Evolutionary conservation across 2,888 invertebrate genomes (phyloP), one percentile per base, ranked within the genome.

Genomic region (Eilema caniola): DNA sequence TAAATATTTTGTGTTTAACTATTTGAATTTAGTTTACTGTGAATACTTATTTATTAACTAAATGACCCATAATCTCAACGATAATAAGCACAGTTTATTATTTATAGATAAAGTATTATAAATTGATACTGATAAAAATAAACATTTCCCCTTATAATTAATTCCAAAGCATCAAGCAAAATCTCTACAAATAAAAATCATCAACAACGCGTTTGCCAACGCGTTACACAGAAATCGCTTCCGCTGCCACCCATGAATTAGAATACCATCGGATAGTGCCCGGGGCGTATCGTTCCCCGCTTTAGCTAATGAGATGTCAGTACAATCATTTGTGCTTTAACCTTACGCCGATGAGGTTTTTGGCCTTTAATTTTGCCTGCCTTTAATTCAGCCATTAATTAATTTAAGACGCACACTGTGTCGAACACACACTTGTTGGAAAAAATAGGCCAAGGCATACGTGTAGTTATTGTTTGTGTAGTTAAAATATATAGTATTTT

Each of bases 261-360:
- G 0, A 47, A 84, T 83, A 73, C 73, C 62, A 66, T 68, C 77
- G 76, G 85, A 89, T 90, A 90, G 88, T 86, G 93, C 93, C 92
- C 75, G 80, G 79, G 93, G 94, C 92, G 83, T 85, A 88, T 87
- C 87, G 92, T 90, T 92, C 92, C 86, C 91, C 92, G 93, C 92
- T 93, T 82, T 93, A 93, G 94, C 94, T 95, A 95, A 95, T 95
- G 95, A 95, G 95, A 94, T 94, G 95, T 95, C 95, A 95, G 94
- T 92, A 93, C 93, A 94, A 95, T 94, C 93, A 95, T 95, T 94
- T 93, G 91, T 90, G 93, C 93, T 93, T 92, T 93, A 93, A 92
- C 92, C 93, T 94, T 91, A 91, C 88, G 86, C 90, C 85, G 86
- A 89, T 90, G 86, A 93, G 93, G 89, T 94, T 95, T 94, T 95